Evolutionary conservation across 2,888 invertebrate species (phyloP).

Genomic region (Melinopterus prodromus): DNA sequence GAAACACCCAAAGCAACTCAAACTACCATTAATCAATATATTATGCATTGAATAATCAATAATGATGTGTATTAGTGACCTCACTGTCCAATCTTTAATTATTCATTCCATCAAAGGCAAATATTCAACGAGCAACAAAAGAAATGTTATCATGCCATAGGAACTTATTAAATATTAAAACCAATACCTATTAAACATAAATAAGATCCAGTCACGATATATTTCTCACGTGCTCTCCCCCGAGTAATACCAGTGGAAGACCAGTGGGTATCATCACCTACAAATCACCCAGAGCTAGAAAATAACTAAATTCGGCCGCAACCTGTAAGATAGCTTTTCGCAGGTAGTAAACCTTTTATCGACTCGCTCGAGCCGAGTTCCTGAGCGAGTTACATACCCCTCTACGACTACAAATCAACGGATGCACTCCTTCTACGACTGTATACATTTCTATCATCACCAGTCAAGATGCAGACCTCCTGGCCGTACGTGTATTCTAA

Average conservation of each 20-base stretch:
- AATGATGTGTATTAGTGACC: neutral
- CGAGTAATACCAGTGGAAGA: neutral
- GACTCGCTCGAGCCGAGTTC: neutral
- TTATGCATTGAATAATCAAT: neutral
- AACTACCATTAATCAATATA: neutral
- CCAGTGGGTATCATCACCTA: neutral
- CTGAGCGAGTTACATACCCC: neutral
- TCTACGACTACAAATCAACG: neutral
- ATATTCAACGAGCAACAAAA: neutral
- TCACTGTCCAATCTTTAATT: neutral
- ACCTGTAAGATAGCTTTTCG: constrained; percentile 4
- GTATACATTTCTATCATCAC: neutral
- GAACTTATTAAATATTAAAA: neutral
- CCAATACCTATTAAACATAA: neutral
- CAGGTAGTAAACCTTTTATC: constrained; percentile 4
- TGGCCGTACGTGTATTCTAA: neutral
- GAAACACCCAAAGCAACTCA: neutral
- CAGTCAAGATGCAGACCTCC: neutral
- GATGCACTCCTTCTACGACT: neutral
- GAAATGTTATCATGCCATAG: neutral
- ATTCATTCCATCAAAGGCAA: neutral
- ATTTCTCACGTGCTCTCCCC: neutral
- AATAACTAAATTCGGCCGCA: neutral
- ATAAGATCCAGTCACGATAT: neutral
- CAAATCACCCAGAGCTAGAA: neutral